These are phyloP conservation scores for Atopsyche davidsoni DNA, from an alignment of 1,140 invertebrate genomes.

Conservation along the genomic window DNA sequence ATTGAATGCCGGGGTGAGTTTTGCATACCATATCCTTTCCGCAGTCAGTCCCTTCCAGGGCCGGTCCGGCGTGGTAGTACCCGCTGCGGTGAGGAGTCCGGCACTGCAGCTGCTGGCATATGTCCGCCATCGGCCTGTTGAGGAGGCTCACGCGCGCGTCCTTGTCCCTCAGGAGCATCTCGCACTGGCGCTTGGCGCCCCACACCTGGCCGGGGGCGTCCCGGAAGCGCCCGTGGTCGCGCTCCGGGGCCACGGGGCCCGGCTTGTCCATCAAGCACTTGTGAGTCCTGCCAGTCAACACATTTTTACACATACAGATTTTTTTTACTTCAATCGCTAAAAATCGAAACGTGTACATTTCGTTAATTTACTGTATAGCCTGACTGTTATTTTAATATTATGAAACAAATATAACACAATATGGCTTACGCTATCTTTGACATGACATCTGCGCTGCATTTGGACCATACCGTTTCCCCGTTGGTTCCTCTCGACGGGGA, in stretches of 20 bases:
- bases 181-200: conserved; percentile 64
- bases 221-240: conserved; percentile 53
- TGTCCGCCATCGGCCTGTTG: conserved; percentile 33
- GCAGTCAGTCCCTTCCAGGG: conserved; percentile 71
- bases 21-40: conserved; percentile 52
- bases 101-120: conserved; percentile 65
- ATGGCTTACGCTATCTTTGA: conserved; percentile 39
- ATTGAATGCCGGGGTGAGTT: background rate
- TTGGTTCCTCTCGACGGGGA: conserved; percentile 67
- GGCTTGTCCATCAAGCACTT: conserved; percentile 57
- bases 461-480: conserved; percentile 72
- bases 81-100: conserved; percentile 64
- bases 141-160: conserved; percentile 49
- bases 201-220: conserved; percentile 61
- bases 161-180: conserved; percentile 56
- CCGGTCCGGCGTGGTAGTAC: conserved; percentile 69
- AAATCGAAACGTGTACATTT: too few relatives aligned
- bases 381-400: background rate
- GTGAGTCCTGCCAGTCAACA: conserved; percentile 53
- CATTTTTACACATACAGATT: too few relatives aligned
- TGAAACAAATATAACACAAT: background rate
- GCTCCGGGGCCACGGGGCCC: conserved; percentile 36
- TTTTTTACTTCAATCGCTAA: too few relatives aligned
- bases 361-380: too few relatives aligned
- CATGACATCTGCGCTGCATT: conserved; percentile 57